Base-by-base conservation (phyloP, 2,888 invertebrate species). In the Apamea epomidion region DNA sequence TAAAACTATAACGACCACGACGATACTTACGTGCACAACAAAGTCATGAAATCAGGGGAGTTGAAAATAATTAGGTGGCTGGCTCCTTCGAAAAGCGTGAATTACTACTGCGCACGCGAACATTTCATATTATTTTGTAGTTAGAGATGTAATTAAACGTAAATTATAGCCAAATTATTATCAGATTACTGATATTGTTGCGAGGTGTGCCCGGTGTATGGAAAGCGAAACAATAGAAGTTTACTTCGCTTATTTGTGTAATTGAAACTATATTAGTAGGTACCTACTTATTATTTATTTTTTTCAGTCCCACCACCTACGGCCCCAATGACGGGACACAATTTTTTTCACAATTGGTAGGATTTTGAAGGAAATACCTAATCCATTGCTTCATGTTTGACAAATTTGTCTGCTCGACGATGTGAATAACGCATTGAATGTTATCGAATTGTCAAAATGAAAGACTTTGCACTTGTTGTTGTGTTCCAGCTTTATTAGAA, bases 81-180 rank as follows among this genome's bases (percentile, higher is more conserved):
- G 85, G 82, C 74, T 90, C 85, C 90, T 90, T 91, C 88, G 91
- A 92, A 91, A 93, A 93, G 93, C 93, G 93, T 93, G 94, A 94
- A 96, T 95, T 93, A 94, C 94, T 90, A 85, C 83, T 91, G 91
- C 91, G 90, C 96, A 96, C 96, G 96, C 96, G 90, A 96, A 91
- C 93, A 92, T 92, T 93, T 92, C 95, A 94, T 94, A 96, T 96
- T 96, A 96, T 95, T 94, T 94, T 92, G 95, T 93, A 94, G 94
- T 95, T 95, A 95, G 94, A 93, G 91, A 93, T 92, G 92, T 94
- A 95, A 95, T 95, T 95, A 95, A 94, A 93, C 92, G 92, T 92
- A 93, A 92, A 93, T 94, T 94, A 94, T 93, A 93, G 92, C 90
- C 87, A 92, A 91, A 93, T 92, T 92, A 92, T 92, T 93, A 92